Base-by-base conservation (phyloP, 2,113 vertebrate species). In the Oncorhynchus mykiss region DNA sequence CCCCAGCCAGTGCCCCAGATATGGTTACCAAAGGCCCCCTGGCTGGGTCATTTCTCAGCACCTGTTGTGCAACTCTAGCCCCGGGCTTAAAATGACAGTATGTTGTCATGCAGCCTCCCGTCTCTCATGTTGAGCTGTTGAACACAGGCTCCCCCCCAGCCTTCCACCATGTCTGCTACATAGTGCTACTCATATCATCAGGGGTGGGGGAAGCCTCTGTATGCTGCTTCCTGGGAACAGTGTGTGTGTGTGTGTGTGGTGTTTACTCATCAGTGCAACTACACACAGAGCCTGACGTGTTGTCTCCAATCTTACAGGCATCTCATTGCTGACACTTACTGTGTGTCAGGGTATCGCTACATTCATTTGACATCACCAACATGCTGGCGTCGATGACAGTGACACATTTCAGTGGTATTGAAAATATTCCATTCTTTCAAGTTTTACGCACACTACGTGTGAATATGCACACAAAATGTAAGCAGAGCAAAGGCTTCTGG, bases 61-160 rank as follows among this genome's bases (percentile, higher is more conserved):
- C 82, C 79, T 86, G 85, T 78, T 82, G 48, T 59, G 72, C 80
- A 80, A 83, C 80, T 82, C 54, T 59, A 81, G 66, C 75, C 74
- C 1, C 1, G 76, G 74, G 60, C 62, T 73, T 7, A 64, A 75
- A 64, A 27, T 34, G 72, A 64, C 72, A 65, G 25, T 49, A 34
- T 39, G n/a, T 45, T 16, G 18, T 16, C 51, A 54, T 54, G 51
- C 51, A 54, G 72, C 77, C 77, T 78, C 77, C 67, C 49, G 20
- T 18, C 14, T 54, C 51, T 54, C 51, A 54, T 18, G 51, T 45
- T 45, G 51, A 54, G 16, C 51, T 54, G 14, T 54, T 54, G 51
- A 18, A 54, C 51, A 54, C 51, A 72, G 69, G 60, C 16, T 67
- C 12, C 27, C 57, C 66, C 67, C 31, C n/a, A 27, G 34, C 39